Evolutionary conservation across 2,888 invertebrate species (phyloP), one percentile per base, ranked within the genome.

Genomic region (Orthosia cruda): DNA sequence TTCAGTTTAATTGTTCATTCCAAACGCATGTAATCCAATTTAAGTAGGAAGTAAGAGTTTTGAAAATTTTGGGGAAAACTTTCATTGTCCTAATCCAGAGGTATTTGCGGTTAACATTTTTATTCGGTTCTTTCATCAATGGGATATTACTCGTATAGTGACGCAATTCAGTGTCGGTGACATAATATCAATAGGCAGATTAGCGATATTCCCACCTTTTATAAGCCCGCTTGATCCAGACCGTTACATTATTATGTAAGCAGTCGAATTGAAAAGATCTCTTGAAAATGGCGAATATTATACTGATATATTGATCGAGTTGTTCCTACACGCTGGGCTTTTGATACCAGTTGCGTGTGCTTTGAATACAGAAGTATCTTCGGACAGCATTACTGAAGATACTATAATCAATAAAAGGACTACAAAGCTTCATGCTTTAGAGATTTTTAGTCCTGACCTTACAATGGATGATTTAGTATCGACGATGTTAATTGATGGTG

Each of bases 161-260:
- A 74, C 55, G 50, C 11, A 65, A 74, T 40, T 9, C 20, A 1
- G 7, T 26, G 3, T 26, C 26, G 13, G 26, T 50, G 13, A 50
- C 23, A 74, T 23, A 20, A 20, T 50, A 20, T 32, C 3, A 59
- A n/a, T 45, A 49, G 16, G 64, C 13, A 32, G 15, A 12, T 45
- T 18, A 15, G 7, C 9, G 0, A 49, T 32, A 52, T 66, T 52
- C 11, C 11, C 16, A 18, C 52, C n/a, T 18, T 75, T 23, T 54
- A 76, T 52, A 59, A 61, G 11, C 52, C 49, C 12, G 59, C 9
- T 18, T 59, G 4, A 40, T 54, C 32, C 20, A 26, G 32, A 55
- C 7, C 12, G 40, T 69, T 16, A 64, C 61, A 78, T 54, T 55
- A 26, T 50, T 47, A n/a, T n/a, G 9, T 55, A 32, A 65, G 45